A percentile compares a stretch with the other conserved stretches of the same genome.
These are phyloP conservation scores for Cryptophagus acutangulus DNA, from an alignment of 2,888 invertebrate genomes.

Conservation along the genomic window DNA sequence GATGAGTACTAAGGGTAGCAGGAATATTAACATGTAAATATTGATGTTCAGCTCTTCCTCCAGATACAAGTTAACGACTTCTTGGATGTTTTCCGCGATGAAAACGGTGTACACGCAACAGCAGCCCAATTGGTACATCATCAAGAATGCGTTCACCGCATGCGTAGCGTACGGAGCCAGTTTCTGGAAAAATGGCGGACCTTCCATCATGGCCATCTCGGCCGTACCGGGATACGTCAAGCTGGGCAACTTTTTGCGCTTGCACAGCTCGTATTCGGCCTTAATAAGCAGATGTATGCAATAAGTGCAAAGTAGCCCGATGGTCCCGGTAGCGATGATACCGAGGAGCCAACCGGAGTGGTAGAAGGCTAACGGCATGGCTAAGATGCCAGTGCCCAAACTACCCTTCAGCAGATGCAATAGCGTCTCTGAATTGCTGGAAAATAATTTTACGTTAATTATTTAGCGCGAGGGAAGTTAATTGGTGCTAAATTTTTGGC, in stretches of 20 bases:
- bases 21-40: conserved; percentile 66
- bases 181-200: conserved; percentile 62
- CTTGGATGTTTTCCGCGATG: conserved; percentile 79
- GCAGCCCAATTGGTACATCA: conserved; percentile 91
- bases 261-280: conserved; percentile 61
- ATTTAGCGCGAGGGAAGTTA: too few species aligned
- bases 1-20: conserved; percentile 66
- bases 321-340: conserved; percentile 69
- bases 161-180: conserved; percentile 65
- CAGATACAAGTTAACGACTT: conserved; percentile 55
- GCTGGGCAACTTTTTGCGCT: conserved; percentile 50
- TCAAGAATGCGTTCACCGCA: conserved; percentile 62
- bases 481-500: too few species aligned
- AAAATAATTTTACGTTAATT: too few species aligned
- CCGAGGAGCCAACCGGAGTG: conserved; percentile 81
- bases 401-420: conserved; percentile 86
- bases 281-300: conserved; percentile 86
- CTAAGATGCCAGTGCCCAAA: conserved; percentile 86
- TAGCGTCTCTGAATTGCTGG: conserved; percentile 72
- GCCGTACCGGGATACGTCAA: conserved; percentile 79
- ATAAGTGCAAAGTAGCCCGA: conserved; percentile 87
- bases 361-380: conserved; percentile 83
- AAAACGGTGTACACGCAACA: conserved; percentile 97
- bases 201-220: conserved; percentile 71
- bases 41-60: conserved; percentile 52